phyloP scores from a whole-genome alignment of 2,888 invertebrate species.

The Ischnura elegans region DNA sequence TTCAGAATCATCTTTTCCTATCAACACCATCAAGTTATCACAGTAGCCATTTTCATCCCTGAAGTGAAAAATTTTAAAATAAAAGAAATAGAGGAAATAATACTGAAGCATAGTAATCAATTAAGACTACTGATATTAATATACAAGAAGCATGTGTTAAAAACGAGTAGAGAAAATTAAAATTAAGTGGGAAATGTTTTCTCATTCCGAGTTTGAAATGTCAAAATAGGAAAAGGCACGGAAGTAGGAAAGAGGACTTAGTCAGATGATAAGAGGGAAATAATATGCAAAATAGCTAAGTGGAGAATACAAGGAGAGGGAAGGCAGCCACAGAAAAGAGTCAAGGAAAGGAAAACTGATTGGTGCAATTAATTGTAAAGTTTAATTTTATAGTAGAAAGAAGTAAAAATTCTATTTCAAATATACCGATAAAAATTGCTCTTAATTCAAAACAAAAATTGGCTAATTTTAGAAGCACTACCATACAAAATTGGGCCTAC shows the following conservation, averaged over 20 bases:
- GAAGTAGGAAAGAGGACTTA: neutral
- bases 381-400: constrained; percentile 28
- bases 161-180: neutral
- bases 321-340: constrained; percentile 64
- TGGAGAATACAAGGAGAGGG: constrained; percentile 20
- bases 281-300: constrained; percentile 1
- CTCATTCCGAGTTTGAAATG: constrained; percentile 36
- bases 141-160: constrained; percentile 6
- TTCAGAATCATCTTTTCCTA: constrained; percentile 58
- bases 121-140: neutral
- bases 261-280: neutral
- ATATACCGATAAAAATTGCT: neutral
- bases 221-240: neutral
- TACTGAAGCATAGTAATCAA: constrained; percentile 17
- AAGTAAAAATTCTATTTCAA: constrained; percentile 41
- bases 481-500: neutral
- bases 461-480: constrained; percentile 41
- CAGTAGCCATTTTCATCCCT: constrained; percentile 64
- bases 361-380: constrained; percentile 13
- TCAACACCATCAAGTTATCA: constrained; percentile 66
- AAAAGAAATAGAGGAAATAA: constrained; percentile 51
- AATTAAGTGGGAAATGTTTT: neutral
- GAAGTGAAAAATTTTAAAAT: constrained; percentile 56
- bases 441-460: neutral
- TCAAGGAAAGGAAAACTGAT: constrained; percentile 25